Base-by-base conservation (phyloP, 64 coral and sea anemone species). In the Porites lutea region DNA sequence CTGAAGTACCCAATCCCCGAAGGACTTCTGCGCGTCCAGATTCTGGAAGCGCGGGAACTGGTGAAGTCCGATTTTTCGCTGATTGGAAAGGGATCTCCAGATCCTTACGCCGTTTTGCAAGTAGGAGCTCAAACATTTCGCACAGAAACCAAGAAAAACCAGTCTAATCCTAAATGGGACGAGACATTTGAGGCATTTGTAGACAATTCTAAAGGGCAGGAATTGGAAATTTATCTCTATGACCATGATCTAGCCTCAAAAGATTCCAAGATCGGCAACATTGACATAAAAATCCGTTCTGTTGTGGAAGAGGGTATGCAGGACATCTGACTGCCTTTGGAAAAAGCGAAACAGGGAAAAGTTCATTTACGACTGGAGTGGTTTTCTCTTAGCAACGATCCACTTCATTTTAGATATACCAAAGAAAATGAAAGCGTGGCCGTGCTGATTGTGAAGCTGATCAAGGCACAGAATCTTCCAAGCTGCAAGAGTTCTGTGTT, bases 101-200 rank as follows among this genome's bases (percentile, higher is more conserved):
- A 99, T 63, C 97, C 97, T 9, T 99, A 99, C 59, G 77, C 77
- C 53, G 70, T 96, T 55, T 27, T 99, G 13, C 83, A 96, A 50
- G 89, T 99, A 19, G 97, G 97, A 5, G 97, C 97, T 57, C 97
- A 99, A 77, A 90, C 88, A 66, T 99, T 96, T 50, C 97, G 97
- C 54, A 99, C 97, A 7, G 93, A 96, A 69, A 92, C 89, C 21
- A 75, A 91, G 53, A 96, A 92, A 43, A 92, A 88, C 49, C 62
- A 93, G 19, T 83, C 83, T 19, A 92, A 94, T 54, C 97, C 97
- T 62, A 77, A 76, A 10, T 99, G 97, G 97, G 88, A 96, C 63
- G 97, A 94, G 69, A 96, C 83, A 5, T 99, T 94, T 75, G 97
- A 99, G 77, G 91, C 97, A 57, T 99, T 94, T 60, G 81, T 99